Conservation (phyloP, 2,888 invertebrate species). For the Microplitis manilae region DNA sequence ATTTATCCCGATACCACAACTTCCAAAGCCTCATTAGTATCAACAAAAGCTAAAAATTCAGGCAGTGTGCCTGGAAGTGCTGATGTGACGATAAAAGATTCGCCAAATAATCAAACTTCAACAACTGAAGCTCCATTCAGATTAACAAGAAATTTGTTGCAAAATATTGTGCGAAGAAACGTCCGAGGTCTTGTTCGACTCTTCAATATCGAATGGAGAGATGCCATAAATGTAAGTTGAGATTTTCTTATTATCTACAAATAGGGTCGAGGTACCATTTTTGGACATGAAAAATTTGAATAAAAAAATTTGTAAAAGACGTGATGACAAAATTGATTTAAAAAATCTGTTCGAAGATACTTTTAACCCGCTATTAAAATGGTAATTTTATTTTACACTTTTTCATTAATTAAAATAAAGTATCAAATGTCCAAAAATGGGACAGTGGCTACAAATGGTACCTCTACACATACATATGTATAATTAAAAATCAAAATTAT, state of each 20-base stretch:
- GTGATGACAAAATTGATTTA: too few species aligned
- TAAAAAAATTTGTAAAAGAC: too few species aligned
- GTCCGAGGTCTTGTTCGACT: slow-evolving; percentile 72
- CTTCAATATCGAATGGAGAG: slow-evolving; percentile 73
- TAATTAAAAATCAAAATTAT: too few species aligned
- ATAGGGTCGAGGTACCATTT: too few species aligned
- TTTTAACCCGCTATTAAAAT: too few species aligned
- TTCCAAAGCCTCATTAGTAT: slow-evolving; percentile 31
- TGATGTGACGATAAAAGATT: slow-evolving; percentile 51
- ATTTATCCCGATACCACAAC: slow-evolving; percentile 55
- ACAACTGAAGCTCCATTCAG: slow-evolving; percentile 68
- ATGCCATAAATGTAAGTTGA: slow-evolving; percentile 72
- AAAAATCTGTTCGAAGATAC: too few species aligned
- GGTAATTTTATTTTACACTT: too few species aligned
- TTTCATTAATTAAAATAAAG: too few species aligned
- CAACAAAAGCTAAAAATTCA: not conserved
- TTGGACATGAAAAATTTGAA: too few species aligned
- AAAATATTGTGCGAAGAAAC: slow-evolving; percentile 72
- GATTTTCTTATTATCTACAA: not conserved
- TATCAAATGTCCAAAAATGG: too few species aligned
- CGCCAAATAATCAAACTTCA: slow-evolving; percentile 56
- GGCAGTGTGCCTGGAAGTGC: not conserved
- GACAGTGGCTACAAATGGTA: too few species aligned
- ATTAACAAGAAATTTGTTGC: slow-evolving; percentile 70
- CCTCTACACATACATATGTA: too few species aligned